Conservation (phyloP, 2,113 vertebrate genomes). For the Sclerurus mexicanus region DNA sequence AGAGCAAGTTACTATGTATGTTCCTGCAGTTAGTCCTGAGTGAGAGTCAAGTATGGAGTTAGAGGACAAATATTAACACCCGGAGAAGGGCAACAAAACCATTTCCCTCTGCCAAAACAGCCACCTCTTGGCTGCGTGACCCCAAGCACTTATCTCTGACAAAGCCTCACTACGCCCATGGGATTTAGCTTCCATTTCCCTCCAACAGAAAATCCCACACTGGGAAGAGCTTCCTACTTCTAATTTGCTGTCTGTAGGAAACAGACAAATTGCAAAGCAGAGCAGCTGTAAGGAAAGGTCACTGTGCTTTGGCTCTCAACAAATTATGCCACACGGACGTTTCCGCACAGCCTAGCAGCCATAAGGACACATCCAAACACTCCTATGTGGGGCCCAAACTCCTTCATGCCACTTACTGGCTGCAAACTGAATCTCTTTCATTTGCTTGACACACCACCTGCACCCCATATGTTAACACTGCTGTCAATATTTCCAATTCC, state of each 20-base stretch:
- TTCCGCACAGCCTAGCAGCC: not conserved
- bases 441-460: conserved; percentile 56
- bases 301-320: not conserved
- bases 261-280: not conserved
- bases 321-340: not conserved
- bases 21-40: not conserved
- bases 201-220: conserved; percentile 1
- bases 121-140: not conserved
- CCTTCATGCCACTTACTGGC: conserved; percentile 31
- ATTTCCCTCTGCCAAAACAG: not conserved
- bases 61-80: not conserved
- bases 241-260: conserved; percentile 5
- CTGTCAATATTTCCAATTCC: conserved; percentile 60
- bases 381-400: not conserved
- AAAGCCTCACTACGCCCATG: not conserved
- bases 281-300: conserved; percentile 16
- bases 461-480: conserved; percentile 54
- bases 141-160: conserved; percentile 16
- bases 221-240: not conserved
- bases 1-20: not conserved
- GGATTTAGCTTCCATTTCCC: conserved; percentile 27
- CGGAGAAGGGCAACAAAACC: not conserved
- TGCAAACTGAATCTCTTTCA: conserved; percentile 19
- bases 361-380: conserved; percentile 3
- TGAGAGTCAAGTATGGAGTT: not conserved